Evolutionary conservation across 2,888 invertebrate species (phyloP), one percentile per base, ranked within the genome.

Genomic region (Pocota personata): DNA sequence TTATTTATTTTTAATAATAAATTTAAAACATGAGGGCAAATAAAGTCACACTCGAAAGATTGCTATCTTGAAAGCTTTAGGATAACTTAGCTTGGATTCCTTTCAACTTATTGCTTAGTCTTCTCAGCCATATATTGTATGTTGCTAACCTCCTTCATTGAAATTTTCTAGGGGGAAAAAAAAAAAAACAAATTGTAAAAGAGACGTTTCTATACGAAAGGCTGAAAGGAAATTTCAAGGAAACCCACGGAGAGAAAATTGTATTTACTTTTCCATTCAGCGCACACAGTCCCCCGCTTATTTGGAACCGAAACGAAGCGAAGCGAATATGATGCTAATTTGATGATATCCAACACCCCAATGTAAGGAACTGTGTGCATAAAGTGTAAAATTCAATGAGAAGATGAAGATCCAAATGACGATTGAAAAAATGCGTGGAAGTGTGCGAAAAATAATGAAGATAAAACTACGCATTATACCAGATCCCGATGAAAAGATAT

Each of bases 371-470:
- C 16, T 30, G 27, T 55, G 32, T 55, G 14, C 55, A 55, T 55
- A 30, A 55, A 55, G 55, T 32, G 55, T 55, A 30, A 55, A 55
- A 55, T 55, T 55, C 55, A 55, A 55, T 55, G n/a, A 24, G 14
- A n/a, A 10, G 30, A 55, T 55, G 27, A n/a, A 10, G 30, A 55
- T 55, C 14, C n/a, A 30, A n/a, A 27, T 32, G 32, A 32, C 55
- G n/a, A 30, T 55, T 30, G 55, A 30, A 55, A 12, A 30, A 21
- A 48, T 48, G 10, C 21, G 48, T 1, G 19, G 21, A 21, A 21
- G 21, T 48, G 21, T 48, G 40, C 40, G n/a, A 40, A 40, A 6
- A 14, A 40, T 14, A 14, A 40, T 40, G 6, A 40, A n/a, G 40
- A 40, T 40, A 14, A 14, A 40, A 40, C 40, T 40, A 40, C 40